Base-by-base conservation (phyloP, 1,140 invertebrate species). In the Callitettix versicolor region DNA sequence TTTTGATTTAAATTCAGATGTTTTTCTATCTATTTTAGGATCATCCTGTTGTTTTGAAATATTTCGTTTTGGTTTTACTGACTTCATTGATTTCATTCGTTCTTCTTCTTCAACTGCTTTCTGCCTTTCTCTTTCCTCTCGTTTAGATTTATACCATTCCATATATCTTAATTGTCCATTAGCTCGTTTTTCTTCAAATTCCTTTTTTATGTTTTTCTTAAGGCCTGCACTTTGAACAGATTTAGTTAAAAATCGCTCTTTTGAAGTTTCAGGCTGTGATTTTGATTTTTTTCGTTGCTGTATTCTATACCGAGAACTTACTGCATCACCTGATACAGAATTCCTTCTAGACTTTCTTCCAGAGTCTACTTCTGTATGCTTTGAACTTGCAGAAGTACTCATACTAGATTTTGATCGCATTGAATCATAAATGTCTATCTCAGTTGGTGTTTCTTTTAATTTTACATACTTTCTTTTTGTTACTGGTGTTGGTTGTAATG, bases 61-160 rank as follows among this genome's bases (percentile, higher is more conserved):
- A 36, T 63, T 70, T 24, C 58, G 62, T 53, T 49, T 50, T 41
- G 26, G 52, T 17, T 34, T 51, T 9, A 42, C 52, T 48, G 40
- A 41, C 12, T 41, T 47, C 18, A 54, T 26, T n/a, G 15, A 40
- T 53, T 30, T 53, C 24, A 26, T 18, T 22, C 26, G 41, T 41
- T 62, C 55, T 24, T 54, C 26, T 56, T 62, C 57, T 53, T 51
- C 48, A 2, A 58, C 40, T 41, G 47, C 26, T 36, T 60, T 64
- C 71, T 61, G 57, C 30, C 49, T 46, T 47, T 62, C 58, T 33
- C 55, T 53, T 34, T 57, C 47, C 21, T 62, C 60, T 42, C 54
- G 52, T 57, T 57, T 66, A 67, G 24, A 70, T 20, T 74, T 72
- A 58, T 77, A 76, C 76, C 76, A 77, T 3, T 72, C 72, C 76